These are phyloP conservation scores for Chrysomela aeneicollis DNA, from an alignment of 2,888 invertebrate genomes.

Conservation along the genomic window DNA sequence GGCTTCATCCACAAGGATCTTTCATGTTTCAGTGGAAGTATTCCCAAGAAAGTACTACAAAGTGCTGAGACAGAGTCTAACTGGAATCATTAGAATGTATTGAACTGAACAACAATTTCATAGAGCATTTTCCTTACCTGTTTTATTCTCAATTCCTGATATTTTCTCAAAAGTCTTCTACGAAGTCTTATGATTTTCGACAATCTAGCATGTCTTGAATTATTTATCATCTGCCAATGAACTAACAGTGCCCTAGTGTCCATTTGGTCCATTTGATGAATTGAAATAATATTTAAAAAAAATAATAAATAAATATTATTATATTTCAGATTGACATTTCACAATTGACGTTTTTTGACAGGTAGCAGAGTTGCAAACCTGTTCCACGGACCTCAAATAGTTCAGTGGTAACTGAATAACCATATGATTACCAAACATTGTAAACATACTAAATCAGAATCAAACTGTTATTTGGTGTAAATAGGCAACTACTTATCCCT, in stretches of 20 bases:
- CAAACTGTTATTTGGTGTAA: background rate
- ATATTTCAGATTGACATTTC: background rate
- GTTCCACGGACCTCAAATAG: too few relatives aligned
- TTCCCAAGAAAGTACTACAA: constrained; percentile 6
- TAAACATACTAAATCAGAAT: background rate
- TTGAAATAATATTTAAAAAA: background rate
- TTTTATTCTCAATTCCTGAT: background rate
- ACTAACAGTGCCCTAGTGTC: background rate
- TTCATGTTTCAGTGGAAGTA: constrained; percentile 13
- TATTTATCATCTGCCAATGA: background rate
- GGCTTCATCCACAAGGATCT: constrained; percentile 12
- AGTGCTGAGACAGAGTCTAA: constrained; percentile 1
- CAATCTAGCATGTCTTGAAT: background rate
- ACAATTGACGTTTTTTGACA: background rate
- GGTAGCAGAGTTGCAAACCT: too few relatives aligned
- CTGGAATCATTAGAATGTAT: background rate
- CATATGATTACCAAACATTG: background rate
- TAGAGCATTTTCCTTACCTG: background rate
- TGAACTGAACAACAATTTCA: background rate
- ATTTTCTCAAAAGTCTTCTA: background rate
- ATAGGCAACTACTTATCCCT: background rate
- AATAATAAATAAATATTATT: background rate
- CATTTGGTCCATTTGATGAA: too few relatives aligned
- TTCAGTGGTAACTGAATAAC: background rate
- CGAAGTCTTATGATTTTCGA: background rate